These are phyloP conservation scores for Melanostigma gelatinosum DNA, from an alignment of 2,113 vertebrate species.

Conservation along the genomic window DNA sequence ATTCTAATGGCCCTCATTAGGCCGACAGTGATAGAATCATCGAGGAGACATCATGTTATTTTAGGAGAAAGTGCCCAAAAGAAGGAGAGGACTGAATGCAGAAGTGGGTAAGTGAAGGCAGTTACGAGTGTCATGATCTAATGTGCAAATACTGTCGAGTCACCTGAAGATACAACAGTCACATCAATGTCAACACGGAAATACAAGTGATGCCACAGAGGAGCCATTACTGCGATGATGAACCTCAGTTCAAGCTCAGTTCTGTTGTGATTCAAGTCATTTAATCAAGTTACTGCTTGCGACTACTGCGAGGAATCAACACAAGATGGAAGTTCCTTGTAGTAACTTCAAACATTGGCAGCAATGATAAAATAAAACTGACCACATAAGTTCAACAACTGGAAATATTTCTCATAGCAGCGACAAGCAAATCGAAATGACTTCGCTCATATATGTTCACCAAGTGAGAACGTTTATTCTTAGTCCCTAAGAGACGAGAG, in stretches of 20 bases:
- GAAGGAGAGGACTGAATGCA: slow-evolving; percentile 39
- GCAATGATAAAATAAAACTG: too few species aligned
- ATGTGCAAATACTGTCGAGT: slow-evolving; percentile 12
- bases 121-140: background rate
- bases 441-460: background rate
- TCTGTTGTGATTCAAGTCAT: background rate
- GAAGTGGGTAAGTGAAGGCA: slow-evolving; percentile 40
- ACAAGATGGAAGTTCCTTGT: too few species aligned
- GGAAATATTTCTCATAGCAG: background rate
- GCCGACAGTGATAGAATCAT: slow-evolving; percentile 53
- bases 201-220: slow-evolving; percentile 6
- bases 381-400: background rate
- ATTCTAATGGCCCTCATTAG: slow-evolving; percentile 68
- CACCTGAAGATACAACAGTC: background rate
- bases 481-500: background rate
- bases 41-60: slow-evolving; percentile 66
- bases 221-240: background rate
- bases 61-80: slow-evolving; percentile 27
- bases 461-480: background rate
- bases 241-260: background rate
- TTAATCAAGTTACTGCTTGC: slow-evolving; percentile 7
- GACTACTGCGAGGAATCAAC: too few species aligned
- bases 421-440: background rate
- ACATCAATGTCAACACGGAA: background rate
- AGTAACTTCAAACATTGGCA: too few species aligned